Conservation (phyloP, 2,797 vertebrate genomes). For the Masticophis lateralis region DNA sequence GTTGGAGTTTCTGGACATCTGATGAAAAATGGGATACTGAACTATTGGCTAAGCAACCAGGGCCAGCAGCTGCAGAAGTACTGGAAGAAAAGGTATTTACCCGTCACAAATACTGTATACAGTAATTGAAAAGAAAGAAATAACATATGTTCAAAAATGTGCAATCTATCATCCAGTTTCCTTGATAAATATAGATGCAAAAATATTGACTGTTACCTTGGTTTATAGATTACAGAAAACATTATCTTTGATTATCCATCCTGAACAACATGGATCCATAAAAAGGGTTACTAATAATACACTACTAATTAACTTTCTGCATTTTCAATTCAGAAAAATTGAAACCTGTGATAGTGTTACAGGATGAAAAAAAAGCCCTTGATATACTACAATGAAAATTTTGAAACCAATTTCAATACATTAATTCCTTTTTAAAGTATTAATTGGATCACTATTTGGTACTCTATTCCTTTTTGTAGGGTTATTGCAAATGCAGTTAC, state of each 20-base stretch:
- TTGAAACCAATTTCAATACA: not conserved
- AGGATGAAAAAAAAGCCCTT: not conserved
- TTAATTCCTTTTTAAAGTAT: not conserved
- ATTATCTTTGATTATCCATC: not conserved
- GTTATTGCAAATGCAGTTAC: not conserved
- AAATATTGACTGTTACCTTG: not conserved
- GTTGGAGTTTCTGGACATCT: not conserved
- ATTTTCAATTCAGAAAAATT: not conserved
- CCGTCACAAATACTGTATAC: not conserved
- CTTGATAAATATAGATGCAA: not conserved
- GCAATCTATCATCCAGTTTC: not conserved
- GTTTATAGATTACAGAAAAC: not conserved
- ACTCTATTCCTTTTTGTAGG: not conserved
- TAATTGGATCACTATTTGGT: not conserved
- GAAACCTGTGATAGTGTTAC: not conserved
- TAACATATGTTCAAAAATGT: not conserved
- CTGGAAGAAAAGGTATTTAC: not conserved
- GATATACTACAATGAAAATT: not conserved
- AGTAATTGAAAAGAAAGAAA: not conserved
- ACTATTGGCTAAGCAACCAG: not conserved
- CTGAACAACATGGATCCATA: not conserved
- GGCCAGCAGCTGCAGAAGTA: not conserved
- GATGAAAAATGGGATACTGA: not conserved
- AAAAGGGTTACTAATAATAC: not conserved
- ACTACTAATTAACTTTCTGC: not conserved